Conservation (phyloP, 2,888 invertebrate genomes). For the Ennomos quercinarius region DNA sequence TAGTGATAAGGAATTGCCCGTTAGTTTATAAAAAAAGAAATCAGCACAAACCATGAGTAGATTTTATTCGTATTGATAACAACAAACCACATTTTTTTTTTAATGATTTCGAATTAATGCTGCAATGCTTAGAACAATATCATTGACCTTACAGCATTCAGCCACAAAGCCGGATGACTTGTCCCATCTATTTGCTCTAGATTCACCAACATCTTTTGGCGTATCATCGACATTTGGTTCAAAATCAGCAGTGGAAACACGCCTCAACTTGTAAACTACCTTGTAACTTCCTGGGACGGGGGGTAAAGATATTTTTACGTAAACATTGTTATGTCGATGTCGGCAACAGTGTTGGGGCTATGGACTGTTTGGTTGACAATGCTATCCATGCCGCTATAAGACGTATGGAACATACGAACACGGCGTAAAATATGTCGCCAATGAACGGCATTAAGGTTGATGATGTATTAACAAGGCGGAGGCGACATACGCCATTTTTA, state of each 20-base stretch:
- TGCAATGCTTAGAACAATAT: too few relatives aligned
- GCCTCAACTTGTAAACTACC: neutral
- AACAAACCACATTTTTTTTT: too few relatives aligned
- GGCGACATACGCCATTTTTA: slow-evolving; percentile 31
- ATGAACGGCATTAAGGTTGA: slow-evolving; percentile 56
- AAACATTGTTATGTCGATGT: slow-evolving; percentile 17
- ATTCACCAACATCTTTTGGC: too few relatives aligned
- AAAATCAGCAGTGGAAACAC: neutral
- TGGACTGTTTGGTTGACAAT: slow-evolving; percentile 19
- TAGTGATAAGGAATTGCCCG: too few relatives aligned
- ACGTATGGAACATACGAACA: slow-evolving; percentile 52
- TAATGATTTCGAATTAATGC: too few relatives aligned
- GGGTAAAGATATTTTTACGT: slow-evolving; percentile 19
- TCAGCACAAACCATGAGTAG: too few relatives aligned
- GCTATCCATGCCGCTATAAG: slow-evolving; percentile 16
- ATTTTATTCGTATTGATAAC: too few relatives aligned
- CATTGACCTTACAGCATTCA: too few relatives aligned
- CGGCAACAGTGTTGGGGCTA: slow-evolving; percentile 8
- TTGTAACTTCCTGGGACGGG: neutral
- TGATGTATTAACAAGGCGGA: slow-evolving; percentile 27
- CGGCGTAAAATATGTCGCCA: slow-evolving; percentile 70
- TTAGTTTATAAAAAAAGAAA: too few relatives aligned
- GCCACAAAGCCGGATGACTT: too few relatives aligned
- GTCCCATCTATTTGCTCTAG: too few relatives aligned
- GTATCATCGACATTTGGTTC: too few relatives aligned